Percentiles rank a stretch among this genome's conserved stretches.
phyloP scores from a whole-genome alignment of 1,140 invertebrate genomes.

The Drosophila busckii region DNA sequence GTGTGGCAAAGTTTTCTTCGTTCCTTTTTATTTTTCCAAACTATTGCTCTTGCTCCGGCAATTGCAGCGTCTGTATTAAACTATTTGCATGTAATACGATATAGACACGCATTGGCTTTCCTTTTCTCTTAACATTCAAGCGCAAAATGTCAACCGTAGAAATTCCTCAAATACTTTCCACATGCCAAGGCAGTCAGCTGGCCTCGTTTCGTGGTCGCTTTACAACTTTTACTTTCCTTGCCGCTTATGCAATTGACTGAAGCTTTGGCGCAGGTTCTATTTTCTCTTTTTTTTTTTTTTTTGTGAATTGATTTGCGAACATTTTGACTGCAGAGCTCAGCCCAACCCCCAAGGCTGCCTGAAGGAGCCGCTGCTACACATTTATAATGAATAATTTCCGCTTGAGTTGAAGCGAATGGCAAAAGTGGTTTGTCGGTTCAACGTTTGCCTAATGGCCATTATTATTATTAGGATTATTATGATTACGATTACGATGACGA shows the following conservation, averaged over 20 bases:
- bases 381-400: conserved; percentile 73
- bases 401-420: conserved; percentile 66
- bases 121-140: conserved; percentile 27
- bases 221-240: conserved; percentile 14
- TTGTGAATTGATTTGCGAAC: conserved; percentile 65
- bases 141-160: conserved; percentile 43
- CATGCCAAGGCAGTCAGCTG: conserved; percentile 11
- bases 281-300: too few species aligned
- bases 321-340: conserved; percentile 15
- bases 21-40: conserved; percentile 14
- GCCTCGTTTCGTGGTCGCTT: neutral
- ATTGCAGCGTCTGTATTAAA: conserved; percentile 9
- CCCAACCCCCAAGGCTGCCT: conserved; percentile 24
- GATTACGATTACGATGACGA: conserved; percentile 56
- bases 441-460: conserved; percentile 67
- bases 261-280: conserved; percentile 39
- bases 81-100: conserved; percentile 58
- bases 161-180: conserved; percentile 65
- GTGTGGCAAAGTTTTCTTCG: neutral
- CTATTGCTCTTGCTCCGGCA: conserved; percentile 19
- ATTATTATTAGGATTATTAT: conserved; percentile 73
- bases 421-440: conserved; percentile 56
- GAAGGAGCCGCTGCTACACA: conserved; percentile 32
- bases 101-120: conserved; percentile 52
- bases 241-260: conserved; percentile 47